Evolutionary conservation across 2,888 invertebrate species (phyloP), one percentile per base, ranked within the genome.

Genomic region (Crocallis elinguaria): DNA sequence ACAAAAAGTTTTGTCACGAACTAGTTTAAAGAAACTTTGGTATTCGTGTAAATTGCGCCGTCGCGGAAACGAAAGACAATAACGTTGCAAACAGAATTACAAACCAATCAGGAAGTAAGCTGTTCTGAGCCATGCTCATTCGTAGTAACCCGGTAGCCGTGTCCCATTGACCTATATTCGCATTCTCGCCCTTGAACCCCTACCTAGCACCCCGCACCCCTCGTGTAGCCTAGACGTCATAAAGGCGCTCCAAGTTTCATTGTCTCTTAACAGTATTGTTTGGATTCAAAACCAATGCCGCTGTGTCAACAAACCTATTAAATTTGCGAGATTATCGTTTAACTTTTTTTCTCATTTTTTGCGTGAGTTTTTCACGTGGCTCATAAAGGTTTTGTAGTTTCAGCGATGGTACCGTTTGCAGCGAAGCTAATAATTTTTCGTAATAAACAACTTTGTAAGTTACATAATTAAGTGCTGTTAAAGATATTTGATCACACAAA

Each of bases 131-230:
- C 63, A 57, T 61, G 66, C 50, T 42, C 49, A 54, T 63, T 62
- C 66, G 70, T 68, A 71, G 71, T 62, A 69, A 67, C 69, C 66
- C 69, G 67, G 73, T 69, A 71, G 78, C 75, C 82, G 76, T 80
- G 89, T 71, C 82, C 90, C 74, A 88, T 75, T 90, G 83, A 84
- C 90, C 89, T 77, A 88, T 67, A 83, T 90, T 76, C 67, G 61
- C 86, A 82, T 88, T 76, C 66, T 59, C 86, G 88, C 82, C 90
- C 90, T 89, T 90, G 90, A 90, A 89, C 88, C 84, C 74, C 73
- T 69, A 64, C 76, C 70, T 71, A 67, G 62, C 66, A 61, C 64
- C 56, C 57, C 63, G 58, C 61, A 51, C 54, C 57, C 49, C 62
- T 58, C 62, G 50, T 55, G 64, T 65, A 82, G 86, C 88, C 75